Base-by-base conservation (phyloP, 2,888 invertebrate genomes). In the Azorinus chamasolen region DNA sequence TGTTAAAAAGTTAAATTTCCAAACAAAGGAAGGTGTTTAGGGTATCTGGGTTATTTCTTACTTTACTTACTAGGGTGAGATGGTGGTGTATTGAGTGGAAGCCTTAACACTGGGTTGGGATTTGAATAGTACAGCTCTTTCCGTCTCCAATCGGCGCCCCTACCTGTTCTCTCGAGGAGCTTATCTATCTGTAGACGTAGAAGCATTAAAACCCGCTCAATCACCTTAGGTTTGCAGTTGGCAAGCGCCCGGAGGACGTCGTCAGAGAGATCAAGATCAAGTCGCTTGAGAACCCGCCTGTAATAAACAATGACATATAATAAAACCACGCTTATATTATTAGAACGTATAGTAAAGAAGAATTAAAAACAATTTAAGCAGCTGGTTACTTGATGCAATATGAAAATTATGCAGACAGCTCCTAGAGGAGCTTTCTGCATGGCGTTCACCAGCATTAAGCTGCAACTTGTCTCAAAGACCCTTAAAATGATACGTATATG, bases 211-310 rank as follows among this genome's bases (percentile, higher is more conserved):
- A 90, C 87, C 53, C 84, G 81, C 63, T 90, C 88, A 8, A 88
- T 85, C 24, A 89, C 88, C 45, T 83, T 79, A 5, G 80, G 83
- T 61, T 89, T 88, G 57, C 78, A 62, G 58, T 86, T 86, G 22
- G 87, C 72, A 43, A 90, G 64, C 5, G 88, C 85, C 25, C 85
- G 59, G 16, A 89, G 85, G 2, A 89, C 87, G 53, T 89, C 89
- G 20, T 89, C 89, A 2, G 89, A 87, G 12, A 90, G 69, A 53
- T 89, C 89, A 18, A 90, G 72, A 53, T 87, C 85, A 20, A 90
- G 53, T 55, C 79, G 70, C 25, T 74, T 58, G 25, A 90, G 73
- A 8, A 89, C 89, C 71, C 81, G 54, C 78, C 90, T 90, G 82
- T 16, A 85, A 75, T 4, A 24, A 6, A 24, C 18, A 41, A 43